Base-by-base conservation (phyloP, 1,140 invertebrate genomes). In the Bombus pyrosoma region DNA sequence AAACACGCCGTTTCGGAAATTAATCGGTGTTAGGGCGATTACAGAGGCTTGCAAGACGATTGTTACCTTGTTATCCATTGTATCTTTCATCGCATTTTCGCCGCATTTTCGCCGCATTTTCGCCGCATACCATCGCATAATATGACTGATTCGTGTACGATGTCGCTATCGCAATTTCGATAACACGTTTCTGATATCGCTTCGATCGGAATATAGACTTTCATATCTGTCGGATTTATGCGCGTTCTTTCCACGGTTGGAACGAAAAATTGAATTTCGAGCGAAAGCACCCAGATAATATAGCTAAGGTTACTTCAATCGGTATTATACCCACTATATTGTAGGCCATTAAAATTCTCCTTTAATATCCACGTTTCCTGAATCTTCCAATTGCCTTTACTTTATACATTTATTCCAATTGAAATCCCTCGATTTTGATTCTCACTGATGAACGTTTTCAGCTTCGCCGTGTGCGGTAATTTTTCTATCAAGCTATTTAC, bases 31-130 rank as follows among this genome's bases (percentile, higher is more conserved):
- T 34, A 13, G 43, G 15, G n/a, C 28, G 18, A 71, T 81, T 68
- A 12, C 22, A 59, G 68, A 8, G 18, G 39, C 47, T 41, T 39
- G 18, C 41, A 74, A 73, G 39, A 73, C 37, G 69, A 41, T 81
- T 34, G 18, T 37, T 22, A 25, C n/a, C 53, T 81, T 41, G 53
- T 73, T 47, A 34, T 13, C 68, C 39, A 34, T 73, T 73, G 79
- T 81, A 81, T 47, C 15, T 68, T 72, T 71, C 78, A 0, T 47
- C 66, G 78, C 66, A 39, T 53, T 80, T 69, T 57, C 66, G 3
- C 68, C 25, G 28, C 15, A 22, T 71, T 71, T 69, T 57, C 66
- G 3, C 68, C 25, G 28, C 15, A 22, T 71, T 71, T 72, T 62
- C 79, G 2, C 28, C 59, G 28, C 59, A 13, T 5, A 28, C 28